Evolutionary conservation across 2,797 vertebrate genomes (phyloP), one percentile per base, ranked within the genome.

Genomic region (Megalops cyprinoides): DNA sequence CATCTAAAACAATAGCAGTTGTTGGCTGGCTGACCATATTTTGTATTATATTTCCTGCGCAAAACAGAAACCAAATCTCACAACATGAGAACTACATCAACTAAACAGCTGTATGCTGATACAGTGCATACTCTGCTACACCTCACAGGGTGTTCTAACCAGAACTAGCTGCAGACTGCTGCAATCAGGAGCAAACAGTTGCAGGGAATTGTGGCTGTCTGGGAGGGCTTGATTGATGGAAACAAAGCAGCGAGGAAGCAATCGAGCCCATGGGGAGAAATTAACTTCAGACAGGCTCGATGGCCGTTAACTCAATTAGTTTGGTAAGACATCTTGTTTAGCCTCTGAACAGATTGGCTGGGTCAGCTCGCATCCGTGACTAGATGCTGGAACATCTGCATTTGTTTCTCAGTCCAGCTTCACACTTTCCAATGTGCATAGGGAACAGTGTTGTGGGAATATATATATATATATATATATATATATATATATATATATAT

Each of bases 161-260:
- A 15, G 28, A 65, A 31, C 60, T 65, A 65, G 60, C 60, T 65
- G 18, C 4, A 42, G 65, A 37, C 37, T 69, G n/a, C n/a, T n/a
- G 34, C 28, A 69, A 69, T 69, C 65, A 69, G 65, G 65, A 42
- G 8, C 39, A 37, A 44, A n/a, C 34, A 4, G 34, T 69, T 37
- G n/a, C 1, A 23, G 65, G 65, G 65, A 69, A 69, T 23, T 42
- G 79, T 85, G 84, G 81, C 83, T 85, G 55, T 80, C 82, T 83
- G 79, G 85, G 86, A 86, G 79, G 85, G 82, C 81, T 81, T 87
- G 85, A 88, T 87, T 86, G 84, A 88, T 87, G 86, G 84, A 85
- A 83, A 74, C 15, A 77, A 85, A 86, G 74, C 82, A 78, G 78
- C 76, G 84, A 82, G 78, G 82, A 86, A 86, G 84, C 79, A 84